phyloP scores from a whole-genome alignment of 2,888 invertebrate species.

The Eumacrocentrus americanus region DNA sequence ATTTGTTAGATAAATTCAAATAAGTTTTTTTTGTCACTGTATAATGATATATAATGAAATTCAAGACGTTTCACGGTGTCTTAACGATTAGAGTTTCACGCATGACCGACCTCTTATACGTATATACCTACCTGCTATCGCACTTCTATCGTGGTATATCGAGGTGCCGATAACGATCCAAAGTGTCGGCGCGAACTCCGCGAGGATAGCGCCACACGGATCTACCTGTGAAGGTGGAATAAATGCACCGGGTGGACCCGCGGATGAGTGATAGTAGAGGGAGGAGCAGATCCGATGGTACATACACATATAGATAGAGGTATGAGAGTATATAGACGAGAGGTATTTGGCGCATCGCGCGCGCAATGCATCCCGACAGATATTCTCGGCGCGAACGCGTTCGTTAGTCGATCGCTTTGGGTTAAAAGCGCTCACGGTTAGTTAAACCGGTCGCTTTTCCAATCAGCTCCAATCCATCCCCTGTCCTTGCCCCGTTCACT shows the following conservation, averaged over 20 bases:
- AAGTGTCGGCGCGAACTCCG: conserved; percentile 12
- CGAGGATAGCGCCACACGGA: not conserved
- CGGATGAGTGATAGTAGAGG: not conserved
- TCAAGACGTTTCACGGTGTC: no score
- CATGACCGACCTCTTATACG: conserved; percentile 35
- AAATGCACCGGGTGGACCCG: conserved; percentile 23
- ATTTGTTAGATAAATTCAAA: no score
- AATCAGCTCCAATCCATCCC: conserved; percentile 44
- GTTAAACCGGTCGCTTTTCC: conserved; percentile 54
- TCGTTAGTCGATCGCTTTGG: conserved; percentile 53
- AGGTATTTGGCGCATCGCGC: conserved; percentile 18
- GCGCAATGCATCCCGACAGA: conserved; percentile 8
- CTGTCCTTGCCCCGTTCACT: conserved; percentile 28
- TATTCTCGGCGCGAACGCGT: conserved; percentile 48
- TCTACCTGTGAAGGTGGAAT: conserved; percentile 18
- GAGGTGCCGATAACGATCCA: conserved; percentile 25
- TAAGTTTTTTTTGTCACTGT: no score
- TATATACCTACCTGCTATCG: not conserved
- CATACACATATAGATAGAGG: not conserved
- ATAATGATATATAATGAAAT: not conserved
- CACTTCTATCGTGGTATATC: conserved; percentile 3
- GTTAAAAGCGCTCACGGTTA: conserved; percentile 53
- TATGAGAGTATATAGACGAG: conserved; percentile 1
- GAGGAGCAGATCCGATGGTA: not conserved
- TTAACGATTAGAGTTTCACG: no score